Conservation (phyloP, 2,797 vertebrate species). For the Saguinus oedipus region DNA sequence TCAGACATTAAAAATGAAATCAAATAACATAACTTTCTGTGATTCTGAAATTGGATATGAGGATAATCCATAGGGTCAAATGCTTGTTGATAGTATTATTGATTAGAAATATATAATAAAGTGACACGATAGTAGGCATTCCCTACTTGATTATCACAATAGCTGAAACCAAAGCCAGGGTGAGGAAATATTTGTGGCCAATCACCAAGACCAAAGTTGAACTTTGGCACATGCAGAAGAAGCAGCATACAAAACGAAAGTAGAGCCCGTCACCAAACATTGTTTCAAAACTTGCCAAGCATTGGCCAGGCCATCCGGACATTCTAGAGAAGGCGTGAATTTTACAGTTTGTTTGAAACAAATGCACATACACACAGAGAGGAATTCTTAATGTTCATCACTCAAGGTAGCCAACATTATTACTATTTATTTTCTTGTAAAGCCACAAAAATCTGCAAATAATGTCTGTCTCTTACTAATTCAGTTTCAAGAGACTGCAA, state of each 20-base stretch:
- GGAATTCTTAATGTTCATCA: not conserved
- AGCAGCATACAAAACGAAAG: not conserved
- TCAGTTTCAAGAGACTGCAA: not conserved
- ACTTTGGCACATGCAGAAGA: not conserved
- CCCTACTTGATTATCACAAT: not conserved
- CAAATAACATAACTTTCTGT: not conserved
- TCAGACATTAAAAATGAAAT: constrained; percentile 24
- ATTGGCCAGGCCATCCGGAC: not conserved
- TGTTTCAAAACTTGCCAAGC: not conserved
- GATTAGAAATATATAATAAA: not conserved
- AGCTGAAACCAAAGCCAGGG: not conserved
- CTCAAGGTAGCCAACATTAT: not conserved
- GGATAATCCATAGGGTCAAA: not conserved
- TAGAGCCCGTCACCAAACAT: not conserved
- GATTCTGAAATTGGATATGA: not conserved
- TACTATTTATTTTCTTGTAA: constrained; percentile 41
- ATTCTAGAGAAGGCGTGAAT: not conserved
- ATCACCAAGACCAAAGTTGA: not conserved
- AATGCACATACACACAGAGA: not conserved
- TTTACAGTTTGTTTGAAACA: constrained; percentile 30
- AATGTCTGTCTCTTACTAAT: not conserved
- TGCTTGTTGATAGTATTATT: not conserved
- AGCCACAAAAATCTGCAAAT: not conserved
- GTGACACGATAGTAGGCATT: not conserved
- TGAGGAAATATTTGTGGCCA: not conserved